Evolutionary conservation across 1,140 invertebrate genomes (phyloP).

Genomic region (Hetaerina americana): DNA sequence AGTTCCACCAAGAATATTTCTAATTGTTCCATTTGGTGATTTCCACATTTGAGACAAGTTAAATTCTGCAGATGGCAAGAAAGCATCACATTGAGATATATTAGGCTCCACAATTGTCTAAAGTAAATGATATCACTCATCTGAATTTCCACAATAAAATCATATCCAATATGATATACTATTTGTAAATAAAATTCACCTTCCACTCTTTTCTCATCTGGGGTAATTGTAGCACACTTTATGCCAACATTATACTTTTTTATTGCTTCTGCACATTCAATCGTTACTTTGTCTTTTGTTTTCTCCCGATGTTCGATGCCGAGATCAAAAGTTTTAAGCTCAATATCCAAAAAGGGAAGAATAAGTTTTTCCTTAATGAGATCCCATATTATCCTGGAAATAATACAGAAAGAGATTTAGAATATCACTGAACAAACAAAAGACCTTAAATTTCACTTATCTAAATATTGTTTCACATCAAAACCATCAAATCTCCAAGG

Average conservation of each 20-base stretch:
- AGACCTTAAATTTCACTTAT: too few species aligned
- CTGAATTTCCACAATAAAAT: too few species aligned
- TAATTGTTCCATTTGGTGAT: slow-evolving; percentile 95
- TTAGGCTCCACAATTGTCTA: too few species aligned
- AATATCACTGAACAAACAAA: too few species aligned
- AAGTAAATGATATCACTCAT: too few species aligned
- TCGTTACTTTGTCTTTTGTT: slow-evolving; percentile 89
- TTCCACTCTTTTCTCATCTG: slow-evolving; percentile 78
- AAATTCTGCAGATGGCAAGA: slow-evolving; percentile 57
- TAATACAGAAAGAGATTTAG: too few species aligned
- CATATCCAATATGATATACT: too few species aligned
- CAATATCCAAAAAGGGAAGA: slow-evolving; percentile 89
- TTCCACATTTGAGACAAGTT: slow-evolving; percentile 99
- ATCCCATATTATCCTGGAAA: slow-evolving; percentile 86
- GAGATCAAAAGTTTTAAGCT: slow-evolving; percentile 87
- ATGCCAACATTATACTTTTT: slow-evolving; percentile 97
- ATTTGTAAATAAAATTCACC: slow-evolving; percentile 10
- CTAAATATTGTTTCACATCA: too few species aligned
- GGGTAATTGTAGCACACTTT: slow-evolving; percentile 98
- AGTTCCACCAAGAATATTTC: slow-evolving; percentile 95
- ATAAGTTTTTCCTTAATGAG: slow-evolving; percentile 95
- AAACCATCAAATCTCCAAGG: too few species aligned
- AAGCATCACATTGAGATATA: too few species aligned
- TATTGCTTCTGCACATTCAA: slow-evolving; percentile 93
- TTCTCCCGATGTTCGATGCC: slow-evolving; percentile 89